Conservation (phyloP, 2,797 vertebrate species). For the Neoniphon sammara region DNA sequence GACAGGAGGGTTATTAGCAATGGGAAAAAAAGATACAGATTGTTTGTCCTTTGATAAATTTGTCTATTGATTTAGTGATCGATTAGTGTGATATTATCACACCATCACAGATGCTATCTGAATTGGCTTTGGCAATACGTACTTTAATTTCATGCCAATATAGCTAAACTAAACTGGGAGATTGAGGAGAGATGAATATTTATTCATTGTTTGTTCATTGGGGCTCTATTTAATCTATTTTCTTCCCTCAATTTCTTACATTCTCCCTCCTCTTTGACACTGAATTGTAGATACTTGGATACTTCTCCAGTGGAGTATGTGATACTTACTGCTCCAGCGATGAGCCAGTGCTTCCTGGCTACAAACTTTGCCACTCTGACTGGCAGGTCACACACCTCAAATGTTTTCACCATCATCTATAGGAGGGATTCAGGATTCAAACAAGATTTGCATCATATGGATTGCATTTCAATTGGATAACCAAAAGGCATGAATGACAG, state of each 20-base stretch:
- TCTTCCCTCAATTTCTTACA: background rate
- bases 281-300: background rate
- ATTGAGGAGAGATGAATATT: no score
- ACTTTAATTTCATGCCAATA: no score
- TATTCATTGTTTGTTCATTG: background rate
- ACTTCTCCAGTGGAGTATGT: background rate
- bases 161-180: no score
- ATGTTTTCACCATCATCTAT: conserved; percentile 93
- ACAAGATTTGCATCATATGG: background rate
- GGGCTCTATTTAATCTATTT: background rate
- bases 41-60: no score
- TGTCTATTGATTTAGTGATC: background rate
- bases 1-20: background rate
- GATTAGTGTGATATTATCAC: background rate
- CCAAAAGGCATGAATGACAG: background rate
- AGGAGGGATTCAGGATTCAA: conserved; percentile 30
- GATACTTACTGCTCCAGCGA: conserved; percentile 91
- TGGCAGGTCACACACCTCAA: conserved; percentile 94
- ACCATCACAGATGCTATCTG: no score
- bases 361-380: conserved; percentile 94
- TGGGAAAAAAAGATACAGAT: background rate
- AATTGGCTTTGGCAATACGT: no score
- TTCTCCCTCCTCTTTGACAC: background rate
- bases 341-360: conserved; percentile 94
- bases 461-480: background rate